Evolutionary conservation across 2,888 invertebrate genomes (phyloP), one percentile per base, ranked within the genome.

Genomic region (Apodemia mormo): DNA sequence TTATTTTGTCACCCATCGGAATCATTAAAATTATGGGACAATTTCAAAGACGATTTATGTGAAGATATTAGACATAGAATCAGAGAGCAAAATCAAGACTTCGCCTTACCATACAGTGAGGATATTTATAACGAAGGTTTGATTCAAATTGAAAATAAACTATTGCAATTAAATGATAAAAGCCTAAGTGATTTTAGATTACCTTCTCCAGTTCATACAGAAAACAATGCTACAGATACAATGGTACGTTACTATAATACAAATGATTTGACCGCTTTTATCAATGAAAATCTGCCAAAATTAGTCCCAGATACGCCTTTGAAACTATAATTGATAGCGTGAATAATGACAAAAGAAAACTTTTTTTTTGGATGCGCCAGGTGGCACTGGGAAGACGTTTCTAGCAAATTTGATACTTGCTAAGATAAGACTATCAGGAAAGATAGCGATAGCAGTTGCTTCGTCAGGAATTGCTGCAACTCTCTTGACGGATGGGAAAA

Each of bases 231-330:
- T 14, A 65, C 76, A 43, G 79, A 80, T 5, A 71, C 86, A 68
- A 72, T 87, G 40, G 82, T 85, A 76, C 71, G 80, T 54, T 54
- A 65, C 45, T 65, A 54, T 54, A 65, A 68, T 56, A 65, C 65
- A 22, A 22, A 22, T 22, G 22, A 22, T 22, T 22, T 22, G 22
- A 22, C 22, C 22, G 22, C 22, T 22, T 22, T 22, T 22, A 22
- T 22, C 43, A 65, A 68, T 14, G 52, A 8, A 2, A 70, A 67
- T 40, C 29, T 70, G 30, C 73, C 74, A 37, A 72, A 65, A 65
- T 73, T 74, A 33, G 72, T 68, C 49, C 66, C 71, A 70, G 71
- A 75, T 66, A 22, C 22, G 22, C 22, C 22, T 22, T 22, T 22
- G 22, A 22, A 22, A 22, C 22, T 22, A 22, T 22, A 22, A 22